Evolutionary conservation across 2,888 invertebrate species (phyloP).

Genomic region (Nymphalis urticae): DNA sequence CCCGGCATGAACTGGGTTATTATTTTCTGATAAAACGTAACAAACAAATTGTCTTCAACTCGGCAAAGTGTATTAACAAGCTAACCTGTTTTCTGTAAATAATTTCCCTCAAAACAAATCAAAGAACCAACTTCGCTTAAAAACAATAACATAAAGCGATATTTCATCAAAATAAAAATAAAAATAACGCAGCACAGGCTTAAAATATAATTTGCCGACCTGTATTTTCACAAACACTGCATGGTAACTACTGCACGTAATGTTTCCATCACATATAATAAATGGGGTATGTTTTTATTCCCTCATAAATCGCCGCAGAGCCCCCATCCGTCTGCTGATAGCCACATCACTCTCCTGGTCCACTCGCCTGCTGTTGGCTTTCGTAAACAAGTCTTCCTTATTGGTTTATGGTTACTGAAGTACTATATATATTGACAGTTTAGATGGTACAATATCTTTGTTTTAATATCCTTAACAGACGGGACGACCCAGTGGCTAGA

Average conservation of each 20-base stretch:
- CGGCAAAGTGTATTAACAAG: no score
- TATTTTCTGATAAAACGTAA: no score
- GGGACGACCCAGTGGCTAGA: no score
- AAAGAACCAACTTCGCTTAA: no score
- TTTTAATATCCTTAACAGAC: no score
- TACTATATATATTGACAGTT: background rate
- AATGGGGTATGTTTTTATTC: conserved; percentile 12
- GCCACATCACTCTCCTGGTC: conserved; percentile 39
- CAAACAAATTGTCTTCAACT: no score
- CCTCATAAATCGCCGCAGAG: conserved; percentile 58
- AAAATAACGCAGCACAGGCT: background rate
- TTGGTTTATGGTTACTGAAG: background rate
- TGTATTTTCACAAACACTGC: background rate
- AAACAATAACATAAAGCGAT: no score
- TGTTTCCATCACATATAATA: conserved; percentile 21
- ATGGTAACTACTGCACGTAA: conserved; percentile 3
- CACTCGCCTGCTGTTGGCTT: background rate
- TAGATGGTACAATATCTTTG: background rate
- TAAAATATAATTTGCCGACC: background rate
- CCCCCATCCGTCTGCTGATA: conserved; percentile 62
- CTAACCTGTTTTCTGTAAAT: no score
- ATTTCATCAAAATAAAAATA: no score
- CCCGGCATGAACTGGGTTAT: no score
- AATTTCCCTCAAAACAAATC: no score
- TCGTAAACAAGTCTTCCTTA: conserved; percentile 3